Evolutionary conservation across 2,113 vertebrate genomes (phyloP), one percentile per base, ranked within the genome.

Genomic region (Lepidothrix coronata): DNA sequence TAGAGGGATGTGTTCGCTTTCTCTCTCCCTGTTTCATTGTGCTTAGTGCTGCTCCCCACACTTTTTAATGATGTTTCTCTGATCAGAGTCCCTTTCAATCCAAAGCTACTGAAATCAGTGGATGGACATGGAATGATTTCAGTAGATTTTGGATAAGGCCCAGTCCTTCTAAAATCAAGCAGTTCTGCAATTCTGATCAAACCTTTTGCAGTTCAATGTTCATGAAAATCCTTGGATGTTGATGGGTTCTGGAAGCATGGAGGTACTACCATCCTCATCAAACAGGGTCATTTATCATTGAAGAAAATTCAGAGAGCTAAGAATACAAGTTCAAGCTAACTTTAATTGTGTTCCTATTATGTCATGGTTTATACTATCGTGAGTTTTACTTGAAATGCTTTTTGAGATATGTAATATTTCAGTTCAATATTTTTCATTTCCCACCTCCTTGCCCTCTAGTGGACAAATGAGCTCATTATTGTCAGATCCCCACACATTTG

Each of bases 401-500:
- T 23, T 89, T 65, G 37, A 89, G 72, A 44, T 46, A 70, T 11
- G 5, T 31, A n/a, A 51, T 35, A 11, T n/a, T 76, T 88, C 74
- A 23, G 12, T 68, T 73, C 30, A 58, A 11, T 62, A 78, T 91
- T 86, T 92, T 91, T 84, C 44, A 57, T 91, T 94, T 91, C 51
- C 70, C 49, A 72, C 18, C 72, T 89, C 31, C 66, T 83, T 92
- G 92, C 88, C 88, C 93, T 86, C 88, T 96, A 92, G 88, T 93
- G 92, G 95, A 74, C 68, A 89, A 49, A 43, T 1, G 3, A 89
- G 30, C n/a, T 91, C 67, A 31, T 80, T 77, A 67, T 90, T 67
- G 31, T 72, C 48, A 68, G 49, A 65, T 21, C 33, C n/a, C 0
- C 0, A 59, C 43, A 19, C n/a, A 17, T 66, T 39, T 73, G 51